These are phyloP conservation scores for Yponomeuta sedellus DNA, from an alignment of 2,888 invertebrate species.

Conservation along the genomic window DNA sequence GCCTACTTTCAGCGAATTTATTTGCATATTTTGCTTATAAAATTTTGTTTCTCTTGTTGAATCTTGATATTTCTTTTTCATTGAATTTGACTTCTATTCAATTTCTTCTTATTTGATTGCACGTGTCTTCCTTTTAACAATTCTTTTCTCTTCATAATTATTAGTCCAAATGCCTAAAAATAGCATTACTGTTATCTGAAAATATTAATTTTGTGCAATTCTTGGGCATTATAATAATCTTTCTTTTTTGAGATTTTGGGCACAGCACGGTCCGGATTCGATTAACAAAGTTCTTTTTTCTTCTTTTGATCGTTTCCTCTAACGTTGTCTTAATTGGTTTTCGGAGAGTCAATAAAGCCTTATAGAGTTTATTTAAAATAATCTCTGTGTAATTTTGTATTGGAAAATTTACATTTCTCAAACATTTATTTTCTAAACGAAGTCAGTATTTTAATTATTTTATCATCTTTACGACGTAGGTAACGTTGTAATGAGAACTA, in stretches of 20 bases:
- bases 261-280: neutral
- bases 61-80: too few relatives aligned
- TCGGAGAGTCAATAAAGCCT: constrained; percentile 37
- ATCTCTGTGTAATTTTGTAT: neutral
- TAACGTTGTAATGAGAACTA: neutral
- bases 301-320: neutral
- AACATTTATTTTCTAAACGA: neutral
- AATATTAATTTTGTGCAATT: too few relatives aligned
- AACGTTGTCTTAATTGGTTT: constrained; percentile 28
- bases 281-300: constrained; percentile 1
- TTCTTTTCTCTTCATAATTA: too few relatives aligned
- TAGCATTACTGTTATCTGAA: too few relatives aligned
- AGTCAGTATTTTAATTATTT: constrained; percentile 1
- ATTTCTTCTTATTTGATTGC: too few relatives aligned
- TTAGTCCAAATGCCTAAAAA: too few relatives aligned
- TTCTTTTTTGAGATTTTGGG: neutral
- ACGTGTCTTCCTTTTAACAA: too few relatives aligned
- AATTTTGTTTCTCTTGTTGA: too few relatives aligned
- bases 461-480: neutral
- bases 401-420: constrained; percentile 6
- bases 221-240: neutral
- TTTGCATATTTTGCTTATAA: too few relatives aligned
- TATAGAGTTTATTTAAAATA: constrained; percentile 34
- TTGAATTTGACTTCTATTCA: too few relatives aligned
- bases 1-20: too few relatives aligned